Conservation (phyloP, 2,888 invertebrate genomes). For the Mythimna impura region DNA sequence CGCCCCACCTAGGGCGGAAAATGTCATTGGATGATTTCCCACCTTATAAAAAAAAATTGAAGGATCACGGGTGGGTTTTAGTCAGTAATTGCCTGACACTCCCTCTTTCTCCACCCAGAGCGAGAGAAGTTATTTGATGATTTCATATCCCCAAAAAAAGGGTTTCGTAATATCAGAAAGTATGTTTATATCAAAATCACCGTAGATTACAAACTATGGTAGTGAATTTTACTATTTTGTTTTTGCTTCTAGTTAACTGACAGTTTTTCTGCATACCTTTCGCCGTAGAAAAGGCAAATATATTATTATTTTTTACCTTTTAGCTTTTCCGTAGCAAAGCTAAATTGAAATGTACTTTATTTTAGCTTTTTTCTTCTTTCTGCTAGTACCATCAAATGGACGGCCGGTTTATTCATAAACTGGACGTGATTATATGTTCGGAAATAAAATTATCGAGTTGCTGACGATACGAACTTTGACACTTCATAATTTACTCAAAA, state of each 20-base stretch:
- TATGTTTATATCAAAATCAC: not conserved
- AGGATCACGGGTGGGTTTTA: too few species aligned
- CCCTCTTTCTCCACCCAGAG: too few species aligned
- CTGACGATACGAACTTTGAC: too few species aligned
- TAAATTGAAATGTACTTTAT: conserved; percentile 57
- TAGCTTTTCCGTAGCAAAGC: conserved; percentile 15
- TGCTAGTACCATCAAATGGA: not conserved
- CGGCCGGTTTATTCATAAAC: conserved; percentile 16
- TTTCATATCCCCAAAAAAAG: too few species aligned
- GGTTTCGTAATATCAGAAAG: too few species aligned
- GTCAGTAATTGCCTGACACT: too few species aligned
- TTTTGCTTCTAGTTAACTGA: conserved; percentile 20
- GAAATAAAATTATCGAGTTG: conserved; percentile 1
- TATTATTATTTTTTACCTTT: conserved; percentile 41
- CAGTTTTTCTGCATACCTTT: conserved; percentile 21
- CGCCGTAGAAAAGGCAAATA: conserved; percentile 38
- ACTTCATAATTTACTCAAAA: too few species aligned
- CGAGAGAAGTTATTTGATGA: too few species aligned
- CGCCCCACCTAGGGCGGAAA: too few species aligned
- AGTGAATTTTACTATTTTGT: conserved; percentile 22
- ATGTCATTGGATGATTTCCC: too few species aligned
- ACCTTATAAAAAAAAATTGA: too few species aligned
- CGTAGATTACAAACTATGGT: not conserved
- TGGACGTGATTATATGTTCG: not conserved
- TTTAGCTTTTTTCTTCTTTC: conserved; percentile 20